Evolutionary conservation across 2,888 invertebrate genomes (phyloP).

Genomic region (Amiota minor): DNA sequence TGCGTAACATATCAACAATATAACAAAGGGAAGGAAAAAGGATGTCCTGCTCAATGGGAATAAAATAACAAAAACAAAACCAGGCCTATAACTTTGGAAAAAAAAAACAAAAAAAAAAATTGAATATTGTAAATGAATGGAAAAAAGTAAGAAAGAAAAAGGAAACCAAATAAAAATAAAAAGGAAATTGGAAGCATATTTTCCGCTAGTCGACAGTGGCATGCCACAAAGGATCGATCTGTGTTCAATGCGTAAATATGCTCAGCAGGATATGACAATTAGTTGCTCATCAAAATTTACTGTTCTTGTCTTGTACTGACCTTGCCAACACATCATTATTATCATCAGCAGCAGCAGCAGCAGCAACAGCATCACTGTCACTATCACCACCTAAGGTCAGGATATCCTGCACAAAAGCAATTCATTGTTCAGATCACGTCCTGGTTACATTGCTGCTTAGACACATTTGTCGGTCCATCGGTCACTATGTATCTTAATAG

Average conservation of each 20-base stretch:
- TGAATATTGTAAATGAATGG: neutral
- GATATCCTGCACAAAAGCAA: neutral
- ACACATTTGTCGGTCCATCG: constrained; percentile 7
- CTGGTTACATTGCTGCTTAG: neutral
- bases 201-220: constrained; percentile 25
- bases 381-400: neutral
- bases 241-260: constrained; percentile 10
- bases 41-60: constrained; percentile 55
- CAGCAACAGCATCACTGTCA: neutral
- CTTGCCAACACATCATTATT: constrained; percentile 51
- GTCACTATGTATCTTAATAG: no score
- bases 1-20: constrained; percentile 32
- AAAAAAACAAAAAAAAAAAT: constrained; percentile 21
- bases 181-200: neutral
- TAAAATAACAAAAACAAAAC: constrained; percentile 11
- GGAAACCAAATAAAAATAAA: neutral
- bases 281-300: constrained; percentile 50
- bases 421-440: constrained; percentile 18
- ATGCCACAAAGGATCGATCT: constrained; percentile 1
- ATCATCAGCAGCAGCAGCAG: constrained; percentile 36
- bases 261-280: constrained; percentile 61
- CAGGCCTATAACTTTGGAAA: constrained; percentile 5
- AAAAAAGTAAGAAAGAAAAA: constrained; percentile 9
- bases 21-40: constrained; percentile 50
- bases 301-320: constrained; percentile 50